Conservation (phyloP, 2,113 vertebrate species). For the Diphyllodes magnificus region DNA sequence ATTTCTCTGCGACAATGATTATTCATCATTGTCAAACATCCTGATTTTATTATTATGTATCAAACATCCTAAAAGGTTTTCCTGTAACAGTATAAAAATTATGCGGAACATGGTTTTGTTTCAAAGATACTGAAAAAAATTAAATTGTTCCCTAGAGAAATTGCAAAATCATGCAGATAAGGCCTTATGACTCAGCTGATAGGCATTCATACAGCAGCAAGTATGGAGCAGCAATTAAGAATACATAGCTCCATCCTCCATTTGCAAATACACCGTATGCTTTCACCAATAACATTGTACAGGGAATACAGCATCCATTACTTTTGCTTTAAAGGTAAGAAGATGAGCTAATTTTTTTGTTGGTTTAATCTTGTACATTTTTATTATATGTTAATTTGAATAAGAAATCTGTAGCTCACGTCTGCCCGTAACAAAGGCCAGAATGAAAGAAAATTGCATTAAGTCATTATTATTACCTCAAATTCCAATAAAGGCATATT, state of each 20-base stretch:
- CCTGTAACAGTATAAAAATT: neutral
- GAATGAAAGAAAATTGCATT: neutral
- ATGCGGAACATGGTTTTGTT: neutral
- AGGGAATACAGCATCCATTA: neutral
- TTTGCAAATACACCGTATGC: neutral
- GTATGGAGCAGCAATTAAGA: neutral
- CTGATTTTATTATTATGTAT: neutral
- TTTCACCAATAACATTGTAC: neutral
- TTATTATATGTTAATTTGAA: neutral
- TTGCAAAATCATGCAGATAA: neutral
- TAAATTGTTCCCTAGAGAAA: neutral
- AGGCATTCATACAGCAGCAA: neutral
- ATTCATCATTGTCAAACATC: neutral
- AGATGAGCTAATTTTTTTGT: neutral
- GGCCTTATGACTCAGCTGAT: conserved; percentile 14
- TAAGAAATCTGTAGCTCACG: neutral
- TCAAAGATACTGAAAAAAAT: neutral
- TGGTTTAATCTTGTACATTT: neutral
- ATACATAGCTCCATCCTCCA: neutral
- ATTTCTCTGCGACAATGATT: neutral
- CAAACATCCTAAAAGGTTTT: neutral
- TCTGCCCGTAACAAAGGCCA: neutral
- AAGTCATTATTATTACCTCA: neutral
- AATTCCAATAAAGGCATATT: neutral
- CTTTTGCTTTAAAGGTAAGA: neutral